A percentile compares a stretch with the other conserved stretches of the same genome.
Conservation (phyloP, 2,888 invertebrate species). For the Caenorhabditis auriculariae region DNA sequence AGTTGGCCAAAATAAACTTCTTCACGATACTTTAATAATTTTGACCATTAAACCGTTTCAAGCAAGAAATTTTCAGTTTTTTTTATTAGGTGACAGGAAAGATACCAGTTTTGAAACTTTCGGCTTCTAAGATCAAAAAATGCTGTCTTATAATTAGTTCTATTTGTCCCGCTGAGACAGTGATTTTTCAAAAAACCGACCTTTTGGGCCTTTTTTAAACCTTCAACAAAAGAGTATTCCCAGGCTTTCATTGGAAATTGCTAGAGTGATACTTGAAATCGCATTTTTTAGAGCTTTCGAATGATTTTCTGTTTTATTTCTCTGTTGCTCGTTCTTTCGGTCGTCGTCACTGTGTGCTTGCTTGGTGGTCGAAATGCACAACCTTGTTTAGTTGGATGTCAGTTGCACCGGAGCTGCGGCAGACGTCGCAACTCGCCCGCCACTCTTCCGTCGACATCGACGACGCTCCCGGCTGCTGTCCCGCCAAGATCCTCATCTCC, state of each 20-base stretch:
- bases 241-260: too few species aligned
- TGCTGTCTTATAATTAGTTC: too few species aligned
- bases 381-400: constrained; percentile 12
- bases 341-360: constrained; percentile 8
- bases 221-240: too few species aligned
- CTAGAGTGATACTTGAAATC: background rate
- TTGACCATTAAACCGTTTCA: too few species aligned
- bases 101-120: background rate
- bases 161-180: too few species aligned
- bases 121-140: background rate
- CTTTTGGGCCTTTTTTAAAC: too few species aligned
- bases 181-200: too few species aligned
- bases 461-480: constrained; percentile 58
- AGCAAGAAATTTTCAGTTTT: too few species aligned
- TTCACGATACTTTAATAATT: too few species aligned
- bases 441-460: constrained; percentile 38
- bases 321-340: background rate
- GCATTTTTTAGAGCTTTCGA: background rate
- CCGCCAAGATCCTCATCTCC: constrained; percentile 60
- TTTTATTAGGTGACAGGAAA: too few species aligned
- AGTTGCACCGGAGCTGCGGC: constrained; percentile 15
- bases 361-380: background rate
- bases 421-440: constrained; percentile 23
- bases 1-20: too few species aligned
- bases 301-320: constrained; percentile 3